A percentile compares a stretch with the other conserved stretches of the same genome.
These are phyloP conservation scores for Ondatra zibethicus DNA, from an alignment of 2,113 vertebrate species.

Conservation along the genomic window DNA sequence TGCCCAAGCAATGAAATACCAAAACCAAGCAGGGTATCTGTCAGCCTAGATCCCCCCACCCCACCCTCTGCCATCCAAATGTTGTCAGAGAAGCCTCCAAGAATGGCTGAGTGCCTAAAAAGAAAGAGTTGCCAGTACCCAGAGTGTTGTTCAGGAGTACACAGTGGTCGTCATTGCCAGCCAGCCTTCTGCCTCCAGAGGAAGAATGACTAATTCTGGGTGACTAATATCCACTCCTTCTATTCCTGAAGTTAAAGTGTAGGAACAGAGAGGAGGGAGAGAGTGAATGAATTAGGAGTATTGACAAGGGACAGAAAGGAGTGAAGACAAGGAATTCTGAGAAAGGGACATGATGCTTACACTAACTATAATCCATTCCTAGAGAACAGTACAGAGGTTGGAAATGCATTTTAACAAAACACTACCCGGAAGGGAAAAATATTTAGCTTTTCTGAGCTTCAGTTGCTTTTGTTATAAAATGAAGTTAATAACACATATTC, in stretches of 20 bases:
- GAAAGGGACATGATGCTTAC: not conserved
- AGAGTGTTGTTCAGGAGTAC: not conserved
- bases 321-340: not conserved
- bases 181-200: not conserved
- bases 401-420: not conserved
- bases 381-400: not conserved
- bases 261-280: not conserved
- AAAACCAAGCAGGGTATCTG: slow-evolving; percentile 81
- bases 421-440: not conserved
- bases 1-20: slow-evolving; percentile 81
- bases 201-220: not conserved
- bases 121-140: not conserved
- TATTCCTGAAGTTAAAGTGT: not conserved
- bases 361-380: not conserved
- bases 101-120: slow-evolving; percentile 32
- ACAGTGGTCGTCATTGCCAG: not conserved
- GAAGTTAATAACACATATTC: not conserved
- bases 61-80: not conserved
- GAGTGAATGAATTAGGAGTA: not conserved
- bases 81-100: slow-evolving; percentile 44
- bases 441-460: not conserved
- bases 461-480: not conserved
- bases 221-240: not conserved
- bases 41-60: slow-evolving; percentile 7
- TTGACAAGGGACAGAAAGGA: not conserved